Percentiles rank a stretch among this genome's conserved stretches.
Evolutionary conservation across 2,113 vertebrate genomes (phyloP).

Genomic region (Apodemus speciosus): DNA sequence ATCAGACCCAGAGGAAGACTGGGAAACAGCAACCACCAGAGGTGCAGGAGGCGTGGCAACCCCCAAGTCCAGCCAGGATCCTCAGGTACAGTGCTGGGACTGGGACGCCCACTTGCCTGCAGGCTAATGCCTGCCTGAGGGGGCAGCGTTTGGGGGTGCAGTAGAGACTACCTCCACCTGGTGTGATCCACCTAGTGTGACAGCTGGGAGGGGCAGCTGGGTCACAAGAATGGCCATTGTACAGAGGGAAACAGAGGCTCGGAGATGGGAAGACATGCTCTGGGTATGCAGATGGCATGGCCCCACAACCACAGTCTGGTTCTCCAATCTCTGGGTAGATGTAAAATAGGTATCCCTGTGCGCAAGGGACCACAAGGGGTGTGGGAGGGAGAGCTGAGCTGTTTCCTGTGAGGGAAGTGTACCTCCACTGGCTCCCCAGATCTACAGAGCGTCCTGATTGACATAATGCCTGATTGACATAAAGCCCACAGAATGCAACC

Average conservation of each 20-base stretch:
- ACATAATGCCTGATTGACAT: background rate
- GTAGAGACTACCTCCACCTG: background rate
- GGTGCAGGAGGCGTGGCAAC: background rate
- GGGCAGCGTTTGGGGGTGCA: background rate
- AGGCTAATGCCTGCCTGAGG: background rate
- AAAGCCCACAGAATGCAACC: accelerated
- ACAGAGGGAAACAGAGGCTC: background rate
- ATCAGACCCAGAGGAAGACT: background rate
- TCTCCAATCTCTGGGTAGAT: background rate
- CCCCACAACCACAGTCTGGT: background rate
- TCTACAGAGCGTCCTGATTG: background rate
- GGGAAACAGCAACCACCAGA: background rate
- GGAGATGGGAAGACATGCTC: background rate
- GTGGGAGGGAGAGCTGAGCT: accelerated
- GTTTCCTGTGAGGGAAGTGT: accelerated
- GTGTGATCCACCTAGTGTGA: accelerated
- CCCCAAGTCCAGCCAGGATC: background rate
- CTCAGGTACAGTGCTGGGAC: background rate
- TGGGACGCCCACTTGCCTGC: background rate
- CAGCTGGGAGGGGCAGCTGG: background rate
- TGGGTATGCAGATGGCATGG: accelerated
- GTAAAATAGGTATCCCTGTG: no score
- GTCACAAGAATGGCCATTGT: background rate
- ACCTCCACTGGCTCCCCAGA: background rate
- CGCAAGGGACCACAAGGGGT: background rate